Base-by-base conservation (phyloP, 2,113 vertebrate species). In the Brachyhypopomus gauderio region DNA sequence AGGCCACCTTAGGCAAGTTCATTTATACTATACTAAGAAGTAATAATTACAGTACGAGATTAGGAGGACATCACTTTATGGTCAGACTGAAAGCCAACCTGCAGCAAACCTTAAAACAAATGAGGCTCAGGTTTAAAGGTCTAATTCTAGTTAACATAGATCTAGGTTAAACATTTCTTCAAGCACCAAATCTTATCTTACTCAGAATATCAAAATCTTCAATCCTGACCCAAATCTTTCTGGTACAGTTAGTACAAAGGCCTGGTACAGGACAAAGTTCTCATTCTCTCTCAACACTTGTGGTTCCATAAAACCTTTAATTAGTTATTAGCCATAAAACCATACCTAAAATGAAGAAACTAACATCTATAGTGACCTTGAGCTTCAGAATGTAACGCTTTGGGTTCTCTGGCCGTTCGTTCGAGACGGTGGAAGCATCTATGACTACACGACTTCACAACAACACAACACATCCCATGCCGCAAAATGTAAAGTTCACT, bases 1-100 rank as follows among this genome's bases (percentile, higher is more conserved):
- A 85, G 83, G 79, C 79, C 72, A 81, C 74, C 17, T 80, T 60
- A 78, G 83, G 78, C 69, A 72, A 72, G 67, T 48, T 62, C 22
- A 11, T 11, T 48, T 4, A 52, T 19, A 7, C 38, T 58, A 73
- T 20, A 70, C 20, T 41, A 70, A 20, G 38, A 70, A 70, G 34
- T 25, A 55, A 64, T 25, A 55, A 64, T 52, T 66, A 66, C 75
- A 77, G 36, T n/a, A 41, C 27, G 20, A 56, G 27, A 55, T 17
- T 2, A 78, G 6, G 36, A 56, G 25, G 62, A 77, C 60, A 52
- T 16, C 3, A 34, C 45, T 56, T 77, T 27, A 36, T 55, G 14
- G 36, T 1, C 16, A 17, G 45, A n/a, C 17, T 63, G 38, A 45
- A 66, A 19, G 41, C 23, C 75, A 78, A 3, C 27, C 20, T 19